Evolutionary conservation across 2,113 vertebrate genomes (phyloP), one percentile per base, ranked within the genome.

Genomic region (Colossoma macropomum): DNA sequence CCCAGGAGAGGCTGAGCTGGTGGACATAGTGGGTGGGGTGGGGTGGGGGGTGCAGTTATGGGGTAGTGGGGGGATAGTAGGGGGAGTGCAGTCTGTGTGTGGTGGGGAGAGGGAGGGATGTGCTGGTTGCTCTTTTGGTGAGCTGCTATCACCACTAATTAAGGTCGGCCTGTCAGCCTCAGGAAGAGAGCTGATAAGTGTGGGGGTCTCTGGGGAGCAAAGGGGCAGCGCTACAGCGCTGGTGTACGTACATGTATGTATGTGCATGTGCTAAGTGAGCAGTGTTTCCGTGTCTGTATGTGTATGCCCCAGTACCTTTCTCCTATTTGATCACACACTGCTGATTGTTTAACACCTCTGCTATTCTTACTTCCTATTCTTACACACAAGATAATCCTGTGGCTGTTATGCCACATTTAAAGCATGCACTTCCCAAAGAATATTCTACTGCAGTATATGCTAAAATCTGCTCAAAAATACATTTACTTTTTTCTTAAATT

Each of bases 91-190:
- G 70, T 48, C 48, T 85, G 79, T 83, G 66, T 82, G 74, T 77
- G 81, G 63, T 59, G 77, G 65, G 72, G 28, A 45, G 82, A 77
- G 27, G 48, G 79, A 73, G 72, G 77, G 79, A 81, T 75, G 82
- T 66, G 10, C 82, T 84, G 79, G 75, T 56, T 70, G 78, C 75
- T 50, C 71, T 75, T 72, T 72, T 34, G 76, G 50, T 38, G 68
- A 68, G 75, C 73, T 86, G 66, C 76, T 86, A 86, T 86, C 85
- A 83, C 77, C 60, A 34, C 52, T 86, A 78, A 86, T 86, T 86
- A 88, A 81, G 79, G 76, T 63, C 52, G 60, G 65, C 27, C 85
- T 85, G 85, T 87, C 87, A 85, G 81, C 77, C 79, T 71, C 77
- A 41, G 72, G 79, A 84, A 82, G 73, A 38, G 75, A 38, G 80